These are phyloP conservation scores for Lynx canadensis DNA, from an alignment of 2,113 vertebrate genomes.

Conservation along the genomic window DNA sequence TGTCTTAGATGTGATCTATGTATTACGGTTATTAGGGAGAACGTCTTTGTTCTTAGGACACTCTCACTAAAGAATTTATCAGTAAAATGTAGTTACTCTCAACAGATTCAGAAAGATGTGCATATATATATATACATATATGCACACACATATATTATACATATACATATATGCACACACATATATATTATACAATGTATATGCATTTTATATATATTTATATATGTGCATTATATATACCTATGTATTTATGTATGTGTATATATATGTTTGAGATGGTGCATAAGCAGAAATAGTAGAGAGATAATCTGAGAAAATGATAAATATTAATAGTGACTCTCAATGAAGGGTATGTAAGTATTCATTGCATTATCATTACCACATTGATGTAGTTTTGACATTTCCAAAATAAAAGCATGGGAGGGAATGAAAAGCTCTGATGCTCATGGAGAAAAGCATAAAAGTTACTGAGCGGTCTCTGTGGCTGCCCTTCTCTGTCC, in stretches of 20 bases:
- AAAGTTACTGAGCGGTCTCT: neutral
- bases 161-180: neutral
- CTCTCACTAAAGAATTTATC: neutral
- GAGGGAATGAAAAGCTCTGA: neutral
- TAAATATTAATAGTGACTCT: neutral
- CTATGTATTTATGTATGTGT: neutral
- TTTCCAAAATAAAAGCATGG: neutral
- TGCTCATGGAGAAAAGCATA: fast-evolving
- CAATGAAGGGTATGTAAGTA: fast-evolving
- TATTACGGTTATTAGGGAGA: neutral
- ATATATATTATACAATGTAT: neutral
- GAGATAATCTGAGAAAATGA: neutral
- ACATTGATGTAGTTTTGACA: fast-evolving
- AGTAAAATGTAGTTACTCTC: neutral
- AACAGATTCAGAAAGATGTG: neutral
- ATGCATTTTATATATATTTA: neutral
- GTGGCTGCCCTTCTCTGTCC: neutral
- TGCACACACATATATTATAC: neutral
- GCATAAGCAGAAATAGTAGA: neutral
- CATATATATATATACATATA: neutral
- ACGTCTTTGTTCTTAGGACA: neutral
- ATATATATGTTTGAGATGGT: neutral
- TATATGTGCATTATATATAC: neutral
- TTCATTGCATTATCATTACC: no score
- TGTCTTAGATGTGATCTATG: neutral